These are phyloP conservation scores for Leuctra nigra DNA, from an alignment of 2,888 invertebrate species.

Conservation along the genomic window DNA sequence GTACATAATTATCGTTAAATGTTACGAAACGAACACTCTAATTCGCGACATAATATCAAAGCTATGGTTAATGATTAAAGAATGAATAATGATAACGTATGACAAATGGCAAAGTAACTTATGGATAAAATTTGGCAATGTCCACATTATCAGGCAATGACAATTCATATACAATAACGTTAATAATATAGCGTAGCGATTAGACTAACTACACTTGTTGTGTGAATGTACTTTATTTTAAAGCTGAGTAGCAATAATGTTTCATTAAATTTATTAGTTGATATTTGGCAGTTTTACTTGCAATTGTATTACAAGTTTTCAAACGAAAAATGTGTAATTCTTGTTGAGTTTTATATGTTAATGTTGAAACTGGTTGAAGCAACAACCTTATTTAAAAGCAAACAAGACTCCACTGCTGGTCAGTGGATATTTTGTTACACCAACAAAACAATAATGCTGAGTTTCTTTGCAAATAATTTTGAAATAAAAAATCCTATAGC, in stretches of 20 bases:
- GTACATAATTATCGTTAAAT: too few relatives aligned
- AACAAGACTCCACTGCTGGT: slow-evolving; percentile 17
- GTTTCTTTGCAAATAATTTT: too few relatives aligned
- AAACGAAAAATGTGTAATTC: too few relatives aligned
- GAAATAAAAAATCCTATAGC: too few relatives aligned
- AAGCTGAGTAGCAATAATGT: slow-evolving; percentile 5
- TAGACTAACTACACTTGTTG: not conserved
- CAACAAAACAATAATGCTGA: not conserved
- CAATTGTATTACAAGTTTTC: not conserved
- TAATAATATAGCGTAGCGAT: not conserved
- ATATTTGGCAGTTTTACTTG: not conserved
- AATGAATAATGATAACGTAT: too few relatives aligned
- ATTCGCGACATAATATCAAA: not conserved
- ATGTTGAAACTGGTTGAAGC: not conserved
- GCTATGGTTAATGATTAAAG: not conserved
- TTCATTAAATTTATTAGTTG: not conserved
- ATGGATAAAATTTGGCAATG: too few relatives aligned
- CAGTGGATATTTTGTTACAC: slow-evolving; percentile 18
- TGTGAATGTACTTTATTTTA: not conserved
- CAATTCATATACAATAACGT: not conserved
- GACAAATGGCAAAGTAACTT: too few relatives aligned
- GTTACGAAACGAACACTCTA: not conserved
- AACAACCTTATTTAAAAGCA: not conserved
- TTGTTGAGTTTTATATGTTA: not conserved
- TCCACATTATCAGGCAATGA: not conserved